A percentile compares a stretch with the other conserved stretches of the same genome.
Evolutionary conservation across 2,797 vertebrate genomes (phyloP).

Genomic region (Danio aesculapii): DNA sequence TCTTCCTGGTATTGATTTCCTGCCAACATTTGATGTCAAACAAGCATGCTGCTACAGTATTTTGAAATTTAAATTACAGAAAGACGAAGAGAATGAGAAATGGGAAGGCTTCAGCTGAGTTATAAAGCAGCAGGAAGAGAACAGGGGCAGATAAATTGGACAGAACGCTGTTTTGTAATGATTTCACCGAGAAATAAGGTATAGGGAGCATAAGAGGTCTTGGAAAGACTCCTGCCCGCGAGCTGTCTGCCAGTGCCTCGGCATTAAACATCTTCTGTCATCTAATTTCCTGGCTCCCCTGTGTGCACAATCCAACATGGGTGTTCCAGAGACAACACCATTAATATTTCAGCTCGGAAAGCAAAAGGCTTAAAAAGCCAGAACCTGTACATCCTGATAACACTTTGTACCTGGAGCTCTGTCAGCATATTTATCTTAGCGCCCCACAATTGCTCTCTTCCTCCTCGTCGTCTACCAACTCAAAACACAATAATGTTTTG

Average conservation of each 20-base stretch:
- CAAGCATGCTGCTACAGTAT: not conserved
- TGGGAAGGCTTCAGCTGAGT: not conserved
- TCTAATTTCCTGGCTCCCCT: conserved; percentile 41
- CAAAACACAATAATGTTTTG: conserved; percentile 35
- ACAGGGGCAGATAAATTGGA: conserved; percentile 12
- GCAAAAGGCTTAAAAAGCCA: conserved; percentile 68
- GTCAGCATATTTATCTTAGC: conserved; percentile 73
- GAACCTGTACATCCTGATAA: conserved; percentile 73
- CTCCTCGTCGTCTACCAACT: conserved; percentile 14
- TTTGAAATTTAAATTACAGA: not conserved
- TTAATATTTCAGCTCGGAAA: conserved; percentile 74
- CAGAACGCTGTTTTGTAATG: conserved; percentile 33
- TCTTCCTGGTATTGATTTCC: not conserved
- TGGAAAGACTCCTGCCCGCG: conserved; percentile 26
- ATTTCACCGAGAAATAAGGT: conserved; percentile 30
- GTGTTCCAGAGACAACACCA: conserved; percentile 63
- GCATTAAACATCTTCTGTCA: conserved; percentile 48
- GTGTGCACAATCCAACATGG: conserved; percentile 65
- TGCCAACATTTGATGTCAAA: not conserved
- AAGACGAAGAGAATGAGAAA: not conserved
- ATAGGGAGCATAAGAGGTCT: conserved; percentile 6
- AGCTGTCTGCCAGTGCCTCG: conserved; percentile 28
- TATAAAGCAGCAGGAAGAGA: conserved; percentile 18
- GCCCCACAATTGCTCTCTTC: conserved; percentile 40
- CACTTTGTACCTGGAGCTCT: conserved; percentile 68